A percentile compares a stretch with the other conserved stretches of the same genome.
Evolutionary conservation across 2,888 invertebrate species (phyloP).

Genomic region (Heteromurus nitidus): DNA sequence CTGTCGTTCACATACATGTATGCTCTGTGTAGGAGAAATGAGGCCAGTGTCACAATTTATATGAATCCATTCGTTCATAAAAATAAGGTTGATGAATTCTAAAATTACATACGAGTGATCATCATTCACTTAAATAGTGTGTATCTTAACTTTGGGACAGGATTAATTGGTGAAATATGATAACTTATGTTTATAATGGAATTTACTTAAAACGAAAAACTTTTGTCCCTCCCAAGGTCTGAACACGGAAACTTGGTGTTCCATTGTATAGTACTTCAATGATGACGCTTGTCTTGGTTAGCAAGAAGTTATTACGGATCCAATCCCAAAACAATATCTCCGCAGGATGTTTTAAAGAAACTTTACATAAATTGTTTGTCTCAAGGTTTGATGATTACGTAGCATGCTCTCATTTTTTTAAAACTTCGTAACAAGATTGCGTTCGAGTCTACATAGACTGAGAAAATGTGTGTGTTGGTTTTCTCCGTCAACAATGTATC

Average conservation of each 20-base stretch:
- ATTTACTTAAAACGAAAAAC: no score
- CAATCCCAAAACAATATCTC: no score
- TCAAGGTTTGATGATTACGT: not conserved
- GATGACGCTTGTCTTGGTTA: no score
- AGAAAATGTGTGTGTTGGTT: not conserved
- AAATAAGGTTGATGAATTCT: not conserved
- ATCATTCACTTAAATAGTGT: no score
- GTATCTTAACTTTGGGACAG: no score
- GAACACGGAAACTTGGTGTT: no score
- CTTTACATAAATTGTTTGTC: not conserved
- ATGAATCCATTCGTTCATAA: not conserved
- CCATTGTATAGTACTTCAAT: no score
- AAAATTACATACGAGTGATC: not conserved
- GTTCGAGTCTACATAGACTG: not conserved
- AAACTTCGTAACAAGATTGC: not conserved
- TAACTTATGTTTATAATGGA: no score
- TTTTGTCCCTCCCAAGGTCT: no score
- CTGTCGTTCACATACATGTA: not conserved
- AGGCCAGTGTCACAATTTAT: conserved; percentile 25
- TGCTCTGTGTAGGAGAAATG: not conserved
- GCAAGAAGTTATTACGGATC: no score
- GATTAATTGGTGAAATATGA: no score
- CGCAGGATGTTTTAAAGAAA: not conserved
- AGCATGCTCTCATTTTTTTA: not conserved
- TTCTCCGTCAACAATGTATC: no score